Base-by-base conservation (phyloP, 2,113 vertebrate species). In the Poecilia latipinna region DNA sequence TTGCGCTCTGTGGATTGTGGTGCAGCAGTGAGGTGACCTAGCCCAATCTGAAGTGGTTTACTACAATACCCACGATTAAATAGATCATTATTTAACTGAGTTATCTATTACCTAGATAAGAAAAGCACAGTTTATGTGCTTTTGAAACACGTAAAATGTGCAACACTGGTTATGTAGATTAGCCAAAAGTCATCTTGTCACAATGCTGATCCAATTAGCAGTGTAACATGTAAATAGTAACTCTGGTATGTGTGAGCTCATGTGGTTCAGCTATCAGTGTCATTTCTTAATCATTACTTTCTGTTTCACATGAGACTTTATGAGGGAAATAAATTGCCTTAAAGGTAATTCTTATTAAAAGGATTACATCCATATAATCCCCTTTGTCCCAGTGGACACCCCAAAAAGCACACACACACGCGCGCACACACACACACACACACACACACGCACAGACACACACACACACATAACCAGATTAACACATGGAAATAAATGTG, bases 291-390 rank as follows among this genome's bases (percentile, higher is more conserved):
- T 96, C 86, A 88, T 86, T 95, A 81, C 94, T 95, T 94, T 94
- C 94, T 95, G 95, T 94, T 95, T 94, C 92, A 93, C 95, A 95
- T 96, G 95, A 96, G 95, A 95, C 95, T 96, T 96, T 96, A 95
- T 95, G 95, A 95, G 94, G 94, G 70, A 93, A 95, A 95, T 96
- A 96, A 96, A 96, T 95, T 92, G 95, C 95, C 95, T 97, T 96
- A 96, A 95, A 96, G 95, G 96, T 95, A 68, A 96, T 95, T 93
- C 90, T 95, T 95, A 96, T 96, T 97, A 97, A 96, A 95, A 90
- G 94, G 96, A 97, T 98, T 96, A 97, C 96, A 96, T 93, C 94
- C 94, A 94, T 97, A 96, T 97, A 97, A 97, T 98, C 96, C 95
- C 88, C 92, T 82, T 79, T 92, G 88, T 97, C 96, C 96, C 96